Evolutionary conservation across 2,797 vertebrate species (phyloP).

Genomic region (Amphiprion clarkii): DNA sequence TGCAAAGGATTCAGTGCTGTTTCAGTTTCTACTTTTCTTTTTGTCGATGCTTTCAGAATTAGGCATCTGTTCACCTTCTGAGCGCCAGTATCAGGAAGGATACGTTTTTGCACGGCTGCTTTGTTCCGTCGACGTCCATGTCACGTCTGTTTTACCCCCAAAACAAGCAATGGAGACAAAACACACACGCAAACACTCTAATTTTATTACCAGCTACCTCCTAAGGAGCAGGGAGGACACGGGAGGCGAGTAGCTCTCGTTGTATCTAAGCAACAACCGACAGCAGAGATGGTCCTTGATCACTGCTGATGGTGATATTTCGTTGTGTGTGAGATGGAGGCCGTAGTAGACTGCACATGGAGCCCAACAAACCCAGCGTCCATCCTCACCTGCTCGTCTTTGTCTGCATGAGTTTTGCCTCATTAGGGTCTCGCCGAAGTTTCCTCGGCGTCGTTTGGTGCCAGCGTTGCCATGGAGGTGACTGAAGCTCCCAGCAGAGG

Average conservation of each 20-base stretch:
- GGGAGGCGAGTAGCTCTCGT: conserved; percentile 70
- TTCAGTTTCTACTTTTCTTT: neutral
- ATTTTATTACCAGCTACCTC: conserved; percentile 64
- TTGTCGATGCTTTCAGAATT: neutral
- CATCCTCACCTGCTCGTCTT: conserved; percentile 2
- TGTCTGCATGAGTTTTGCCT: neutral
- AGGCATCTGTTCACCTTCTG: neutral
- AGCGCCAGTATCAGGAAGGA: neutral
- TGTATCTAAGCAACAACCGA: conserved; percentile 86
- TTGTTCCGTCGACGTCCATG: neutral
- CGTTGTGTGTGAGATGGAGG: conserved; percentile 37
- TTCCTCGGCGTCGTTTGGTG: conserved; percentile 52
- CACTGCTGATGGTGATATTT: conserved; percentile 66
- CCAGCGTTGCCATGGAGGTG: conserved; percentile 67
- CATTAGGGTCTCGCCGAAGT: conserved; percentile 49
- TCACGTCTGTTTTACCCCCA: conserved; percentile 8
- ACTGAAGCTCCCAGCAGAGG: conserved; percentile 61
- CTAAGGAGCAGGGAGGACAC: conserved; percentile 65
- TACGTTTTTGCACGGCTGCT: neutral
- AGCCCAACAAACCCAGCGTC: neutral
- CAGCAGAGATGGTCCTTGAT: conserved; percentile 77
- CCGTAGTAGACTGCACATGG: neutral
- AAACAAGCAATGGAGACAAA: neutral
- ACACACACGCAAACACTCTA: neutral
- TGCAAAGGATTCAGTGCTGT: neutral